Evolutionary conservation across 2,113 vertebrate species (phyloP), one percentile per base, ranked within the genome.

Genomic region (Phalacrocorax aristotelis): DNA sequence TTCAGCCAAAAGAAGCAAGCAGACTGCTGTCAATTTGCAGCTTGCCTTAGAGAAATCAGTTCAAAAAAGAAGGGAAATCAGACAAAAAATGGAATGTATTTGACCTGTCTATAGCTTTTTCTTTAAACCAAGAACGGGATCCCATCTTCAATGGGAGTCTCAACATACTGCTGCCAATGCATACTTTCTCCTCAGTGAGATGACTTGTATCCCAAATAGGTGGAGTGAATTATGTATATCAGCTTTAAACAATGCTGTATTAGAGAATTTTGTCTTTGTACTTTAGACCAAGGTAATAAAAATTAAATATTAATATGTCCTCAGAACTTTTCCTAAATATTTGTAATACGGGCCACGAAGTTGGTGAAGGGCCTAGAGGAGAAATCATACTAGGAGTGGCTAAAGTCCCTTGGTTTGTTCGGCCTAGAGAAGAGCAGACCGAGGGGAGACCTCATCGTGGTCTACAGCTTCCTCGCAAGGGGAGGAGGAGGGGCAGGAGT

Each of bases 271-370:
- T 81, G 18, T 74, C 87, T 84, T 90, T 91, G 68, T 94, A 66
- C 52, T 93, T 89, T 86, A 89, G 76, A 78, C 38, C 52, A 81
- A 13, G 68, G 25, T 95, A 96, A 95, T 91, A 88, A 93, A 97
- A 96, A 66, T 97, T 96, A 96, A 97, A 92, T 90, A 94, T 92
- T 97, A 94, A 93, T 90, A 62, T 92, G 52, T 86, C 71, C 49
- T 91, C 83, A 72, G 88, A 96, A 77, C 49, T 91, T 76, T 54
- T 89, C 40, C 95, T 66, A 94, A 94, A 85, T 97, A 93, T 95
- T 97, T 93, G 86, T 89, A 79, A 93, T 55, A 52, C 5, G 38
- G 42, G 42, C 42, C 15, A 44, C 42, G 6, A 44, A 44, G 42
- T 44, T 44, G 42, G 42, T 44, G 42, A 44, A 44, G 42, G 42